These are phyloP conservation scores for Chionomys nivalis DNA, from an alignment of 2,113 vertebrate genomes.

Conservation along the genomic window DNA sequence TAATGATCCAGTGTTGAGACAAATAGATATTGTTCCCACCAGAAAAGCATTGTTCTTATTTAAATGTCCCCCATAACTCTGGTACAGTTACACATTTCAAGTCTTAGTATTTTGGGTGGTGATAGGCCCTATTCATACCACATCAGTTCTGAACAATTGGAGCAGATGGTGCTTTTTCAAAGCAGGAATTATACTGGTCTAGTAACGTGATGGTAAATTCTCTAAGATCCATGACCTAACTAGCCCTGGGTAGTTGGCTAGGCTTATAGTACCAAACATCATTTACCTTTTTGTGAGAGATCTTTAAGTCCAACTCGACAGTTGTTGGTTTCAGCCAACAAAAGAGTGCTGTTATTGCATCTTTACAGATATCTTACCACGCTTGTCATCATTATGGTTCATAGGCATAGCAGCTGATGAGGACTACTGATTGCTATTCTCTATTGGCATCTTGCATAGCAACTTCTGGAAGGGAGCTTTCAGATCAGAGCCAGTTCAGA, in stretches of 20 bases:
- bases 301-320: not conserved
- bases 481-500: not conserved
- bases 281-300: not conserved
- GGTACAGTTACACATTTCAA: not conserved
- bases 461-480: not conserved
- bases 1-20: not conserved
- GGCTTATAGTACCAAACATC: not conserved
- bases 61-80: no score
- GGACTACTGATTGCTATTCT: not conserved
- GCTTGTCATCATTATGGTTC: not conserved
- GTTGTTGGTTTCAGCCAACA: not conserved
- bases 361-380: not conserved
- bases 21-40: no score
- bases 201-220: not conserved
- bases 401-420: not conserved
- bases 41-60: not conserved
- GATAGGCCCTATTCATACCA: no score
- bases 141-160: not conserved
- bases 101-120: not conserved
- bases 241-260: not conserved
- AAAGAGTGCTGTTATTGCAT: not conserved
- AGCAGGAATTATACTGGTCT: not conserved
- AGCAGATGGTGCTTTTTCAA: not conserved
- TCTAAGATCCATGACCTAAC: not conserved
- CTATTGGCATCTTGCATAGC: not conserved